A percentile compares a stretch with the other conserved stretches of the same genome.
These are phyloP conservation scores for Pseudomyrmex flavicornis DNA, from an alignment of 1,140 invertebrate species.

Conservation along the genomic window DNA sequence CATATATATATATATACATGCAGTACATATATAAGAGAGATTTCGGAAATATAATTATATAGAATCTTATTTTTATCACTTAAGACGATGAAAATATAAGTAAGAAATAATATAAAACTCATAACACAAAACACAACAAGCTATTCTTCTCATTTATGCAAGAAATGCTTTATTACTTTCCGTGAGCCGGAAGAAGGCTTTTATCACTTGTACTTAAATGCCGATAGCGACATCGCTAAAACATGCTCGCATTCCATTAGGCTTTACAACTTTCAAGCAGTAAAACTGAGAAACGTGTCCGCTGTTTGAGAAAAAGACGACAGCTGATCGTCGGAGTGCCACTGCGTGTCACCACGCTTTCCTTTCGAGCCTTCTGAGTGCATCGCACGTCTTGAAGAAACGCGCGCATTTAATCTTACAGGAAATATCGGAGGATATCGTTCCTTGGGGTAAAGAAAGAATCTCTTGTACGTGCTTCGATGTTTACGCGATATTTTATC, in stretches of 20 bases:
- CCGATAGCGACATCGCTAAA: slow-evolving; percentile 7
- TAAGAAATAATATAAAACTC: too few species aligned
- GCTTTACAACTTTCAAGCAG: slow-evolving; percentile 45
- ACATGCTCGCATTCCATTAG: slow-evolving; percentile 49
- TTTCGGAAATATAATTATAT: too few species aligned
- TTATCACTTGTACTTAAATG: slow-evolving; percentile 52
- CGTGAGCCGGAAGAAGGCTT: slow-evolving; percentile 1
- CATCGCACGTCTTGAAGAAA: slow-evolving; percentile 17
- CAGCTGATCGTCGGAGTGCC: slow-evolving; percentile 46
- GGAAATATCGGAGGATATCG: slow-evolving; percentile 23
- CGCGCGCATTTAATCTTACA: slow-evolving; percentile 38
- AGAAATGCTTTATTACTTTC: not conserved
- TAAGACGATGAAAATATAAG: too few species aligned
- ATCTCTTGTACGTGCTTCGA: slow-evolving; percentile 1
- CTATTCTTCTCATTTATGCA: not conserved
- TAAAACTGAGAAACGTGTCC: slow-evolving; percentile 25
- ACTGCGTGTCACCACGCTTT: slow-evolving; percentile 10
- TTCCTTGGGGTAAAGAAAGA: not conserved
- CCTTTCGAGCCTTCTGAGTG: slow-evolving; percentile 1
- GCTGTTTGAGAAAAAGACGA: slow-evolving; percentile 40
- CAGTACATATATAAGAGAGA: too few species aligned
- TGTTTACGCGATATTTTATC: not conserved
- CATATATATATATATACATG: too few species aligned
- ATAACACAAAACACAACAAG: too few species aligned
- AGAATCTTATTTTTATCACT: too few species aligned